Evolutionary conservation across 2,113 vertebrate genomes (phyloP).

Genomic region (Hydrochoerus hydrochaeris): DNA sequence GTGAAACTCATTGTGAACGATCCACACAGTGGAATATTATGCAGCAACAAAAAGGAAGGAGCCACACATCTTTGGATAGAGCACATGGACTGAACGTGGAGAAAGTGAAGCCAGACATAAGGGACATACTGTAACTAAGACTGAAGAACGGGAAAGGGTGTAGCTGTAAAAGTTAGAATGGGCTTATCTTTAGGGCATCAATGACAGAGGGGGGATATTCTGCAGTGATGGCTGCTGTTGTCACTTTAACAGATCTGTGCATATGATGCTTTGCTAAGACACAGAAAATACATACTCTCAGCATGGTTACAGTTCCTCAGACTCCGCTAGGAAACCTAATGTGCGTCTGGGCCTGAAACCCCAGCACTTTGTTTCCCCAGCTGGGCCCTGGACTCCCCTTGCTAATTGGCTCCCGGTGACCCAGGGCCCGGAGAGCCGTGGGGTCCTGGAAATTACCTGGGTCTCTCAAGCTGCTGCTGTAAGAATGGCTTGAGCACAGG

Average conservation of each 20-base stretch:
- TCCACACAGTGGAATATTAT: not conserved
- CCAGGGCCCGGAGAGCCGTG: not conserved
- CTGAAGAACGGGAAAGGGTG: not conserved
- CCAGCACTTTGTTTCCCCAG: not conserved
- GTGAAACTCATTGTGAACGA: not conserved
- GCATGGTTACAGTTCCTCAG: not conserved
- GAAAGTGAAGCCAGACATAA: not conserved
- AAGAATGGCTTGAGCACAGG: not conserved
- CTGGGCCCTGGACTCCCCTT: not conserved
- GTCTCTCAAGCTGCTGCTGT: conserved; percentile 1
- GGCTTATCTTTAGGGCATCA: not conserved
- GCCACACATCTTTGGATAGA: fast-evolving
- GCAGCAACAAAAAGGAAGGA: not conserved
- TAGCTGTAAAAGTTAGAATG: no score
- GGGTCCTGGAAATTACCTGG: conserved; percentile 40
- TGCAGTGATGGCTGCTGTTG: not conserved
- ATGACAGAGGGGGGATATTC: not conserved
- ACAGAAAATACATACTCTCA: fast-evolving
- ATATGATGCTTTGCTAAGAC: not conserved
- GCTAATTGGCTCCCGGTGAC: not conserved
- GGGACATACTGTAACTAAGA: no score
- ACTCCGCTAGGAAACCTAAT: not conserved
- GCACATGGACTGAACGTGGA: not conserved
- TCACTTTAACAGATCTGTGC: not conserved
- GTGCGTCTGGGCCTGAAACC: not conserved